Evolutionary conservation across 2,797 vertebrate species (phyloP), one percentile per base, ranked within the genome.

Genomic region (Meriones psammophilus): DNA sequence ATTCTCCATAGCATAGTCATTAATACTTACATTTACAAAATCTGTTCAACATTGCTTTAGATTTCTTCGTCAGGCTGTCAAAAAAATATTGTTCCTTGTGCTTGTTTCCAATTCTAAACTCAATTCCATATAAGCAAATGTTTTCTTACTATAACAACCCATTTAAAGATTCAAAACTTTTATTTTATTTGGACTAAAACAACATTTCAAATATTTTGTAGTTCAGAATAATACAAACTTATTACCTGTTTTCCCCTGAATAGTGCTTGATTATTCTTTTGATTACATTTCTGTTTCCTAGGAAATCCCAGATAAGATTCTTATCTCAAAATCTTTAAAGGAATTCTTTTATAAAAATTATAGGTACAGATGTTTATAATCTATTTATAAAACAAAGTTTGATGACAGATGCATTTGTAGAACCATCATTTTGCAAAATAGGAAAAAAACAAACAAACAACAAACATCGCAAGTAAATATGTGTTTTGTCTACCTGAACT

Each of bases 71-170:
- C 10, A 76, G 22, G 2, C 10, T 76, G 18, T 46, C 6, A 30
- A 62, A 76, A 18, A 42, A 42, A 8, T 22, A 42, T 22, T 30
- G 60, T 20, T 17, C 15, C 36, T 85, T 88, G 8, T 74, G 3
- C 6, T 88, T 13, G 3, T 50, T 46, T 2, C 14, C 58, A 60
- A 18, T n/a, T 77, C 30, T 66, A 64, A 2, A 77, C 3, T 0
- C 20, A 64, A 33, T 64, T 50, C 7, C 4, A 64, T 5, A 54
- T 64, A 64, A 64, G 30, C 2, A 33, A 13, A 62, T 10, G 0
- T 0, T 24, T 74, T n/a, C n/a, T 62, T 64, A 46, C 12, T 50
- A 2, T n/a, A 10, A 64, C 13, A 64, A 14, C 2, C 14, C 8
- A 77, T 50, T 89, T 22, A 15, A 7, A 64, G 30, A 64, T 28